Base-by-base conservation (phyloP, 1,140 invertebrate genomes). In the Drosophila ambigua region DNA sequence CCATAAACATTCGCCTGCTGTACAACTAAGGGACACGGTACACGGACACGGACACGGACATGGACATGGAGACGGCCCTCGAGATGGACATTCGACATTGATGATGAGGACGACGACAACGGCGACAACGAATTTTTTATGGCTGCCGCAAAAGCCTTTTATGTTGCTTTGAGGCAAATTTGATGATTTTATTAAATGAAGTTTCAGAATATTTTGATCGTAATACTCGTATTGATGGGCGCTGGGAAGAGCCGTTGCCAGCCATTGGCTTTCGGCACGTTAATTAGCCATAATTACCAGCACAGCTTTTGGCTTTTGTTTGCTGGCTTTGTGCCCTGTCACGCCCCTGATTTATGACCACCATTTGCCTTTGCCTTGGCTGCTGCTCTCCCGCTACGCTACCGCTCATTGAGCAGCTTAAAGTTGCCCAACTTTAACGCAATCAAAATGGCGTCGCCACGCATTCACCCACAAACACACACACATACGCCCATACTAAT, bases 251-350 rank as follows among this genome's bases (percentile, higher is more conserved):
- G 35, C 11, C 35, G 4, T 39, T 39, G 35, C 16, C 15, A 46
- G 44, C n/a, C 35, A 7, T 41, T 65, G 48, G 39, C 62, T 64
- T 76, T 76, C 48, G 60, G 46, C 65, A 78, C 83, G 83, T 87
- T 87, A 87, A 87, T 87, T 87, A 87, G 82, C 75, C 78, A 87
- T 87, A 87, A 87, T 87, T 87, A 87, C 78, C 82, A 66, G 71
- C 78, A 79, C 78, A 82, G 82, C 82, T 88, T 82, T 88, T 78
- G 79, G 74, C 78, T 73, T 82, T 84, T 81, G 82, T 84, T 68
- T 66, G 82, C 73, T 81, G 75, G 69, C 83, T 88, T 85, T 82
- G 83, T 81, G 82, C 82, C 83, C 66, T 77, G 82, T 87, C 82
- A 87, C 83, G 82, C 78, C 71, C 46, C 82, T 88, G 83, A 87